phyloP scores from a whole-genome alignment of 2,113 vertebrate species.

The Alectura lathami region DNA sequence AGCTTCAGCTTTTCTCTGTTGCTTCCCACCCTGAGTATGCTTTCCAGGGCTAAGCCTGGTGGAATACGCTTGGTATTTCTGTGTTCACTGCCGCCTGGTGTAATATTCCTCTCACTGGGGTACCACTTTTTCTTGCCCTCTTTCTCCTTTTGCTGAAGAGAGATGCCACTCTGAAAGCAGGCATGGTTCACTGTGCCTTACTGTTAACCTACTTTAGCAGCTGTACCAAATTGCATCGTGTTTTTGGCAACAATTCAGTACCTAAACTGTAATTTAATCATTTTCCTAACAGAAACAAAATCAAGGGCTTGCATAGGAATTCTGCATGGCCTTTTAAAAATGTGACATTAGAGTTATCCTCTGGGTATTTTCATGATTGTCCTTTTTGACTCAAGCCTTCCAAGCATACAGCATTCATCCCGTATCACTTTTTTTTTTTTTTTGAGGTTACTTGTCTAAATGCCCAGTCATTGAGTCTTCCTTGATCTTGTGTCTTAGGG shows the following conservation, averaged over 20 bases:
- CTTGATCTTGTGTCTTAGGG: not conserved
- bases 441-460: not conserved
- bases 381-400: not conserved
- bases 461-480: not conserved
- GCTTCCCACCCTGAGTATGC: not conserved
- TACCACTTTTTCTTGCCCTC: not conserved
- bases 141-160: not conserved
- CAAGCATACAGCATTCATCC: not conserved
- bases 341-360: not conserved
- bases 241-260: not conserved
- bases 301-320: not conserved
- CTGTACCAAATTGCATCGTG: not conserved
- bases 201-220: conserved; percentile 23
- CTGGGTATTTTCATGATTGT: not conserved
- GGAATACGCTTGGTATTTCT: not conserved
- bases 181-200: not conserved
- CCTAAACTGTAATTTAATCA: not conserved
- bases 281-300: conserved; percentile 15
- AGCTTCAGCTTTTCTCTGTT: not conserved
- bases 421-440: not conserved
- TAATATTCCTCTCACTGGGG: not conserved
- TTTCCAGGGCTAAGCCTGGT: not conserved
- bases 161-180: not conserved
- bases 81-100: not conserved
- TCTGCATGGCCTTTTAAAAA: not conserved